phyloP scores from a whole-genome alignment of 2,888 invertebrate genomes.

The Hydropsyche betteni region DNA sequence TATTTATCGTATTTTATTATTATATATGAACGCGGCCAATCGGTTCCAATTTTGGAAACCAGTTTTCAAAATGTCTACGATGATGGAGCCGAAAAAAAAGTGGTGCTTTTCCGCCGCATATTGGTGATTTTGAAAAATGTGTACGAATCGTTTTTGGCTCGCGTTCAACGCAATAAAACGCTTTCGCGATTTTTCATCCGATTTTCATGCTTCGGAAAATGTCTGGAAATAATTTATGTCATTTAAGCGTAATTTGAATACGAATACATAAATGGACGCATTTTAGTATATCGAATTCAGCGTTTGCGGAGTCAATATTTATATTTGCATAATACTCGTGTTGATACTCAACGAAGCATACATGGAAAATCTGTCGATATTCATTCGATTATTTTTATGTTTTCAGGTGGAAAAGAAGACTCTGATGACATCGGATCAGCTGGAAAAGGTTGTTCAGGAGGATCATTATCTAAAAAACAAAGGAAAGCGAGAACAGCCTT shows the following conservation, averaged over 20 bases:
- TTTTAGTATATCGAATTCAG: neutral
- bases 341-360: neutral
- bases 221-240: conserved; percentile 22
- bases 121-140: too few species aligned
- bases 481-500: conserved; percentile 97
- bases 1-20: too few species aligned
- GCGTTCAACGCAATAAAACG: conserved; percentile 21
- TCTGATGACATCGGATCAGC: conserved; percentile 75
- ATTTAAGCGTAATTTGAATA: conserved; percentile 24
- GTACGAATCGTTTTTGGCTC: conserved; percentile 8
- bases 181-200: conserved; percentile 24
- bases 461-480: conserved; percentile 85
- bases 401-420: conserved; percentile 85
- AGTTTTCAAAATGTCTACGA: too few species aligned
- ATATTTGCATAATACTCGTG: neutral
- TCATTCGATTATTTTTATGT: conserved; percentile 45
- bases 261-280: neutral
- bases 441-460: conserved; percentile 58
- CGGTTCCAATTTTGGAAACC: too few species aligned
- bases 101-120: too few species aligned
- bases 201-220: conserved; percentile 19
- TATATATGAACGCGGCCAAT: too few species aligned
- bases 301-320: conserved; percentile 12
- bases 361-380: too few species aligned
- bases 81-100: too few species aligned